Evolutionary conservation across 2,797 vertebrate genomes (phyloP), one percentile per base, ranked within the genome.

Genomic region (Gymnopithys bicolor): DNA sequence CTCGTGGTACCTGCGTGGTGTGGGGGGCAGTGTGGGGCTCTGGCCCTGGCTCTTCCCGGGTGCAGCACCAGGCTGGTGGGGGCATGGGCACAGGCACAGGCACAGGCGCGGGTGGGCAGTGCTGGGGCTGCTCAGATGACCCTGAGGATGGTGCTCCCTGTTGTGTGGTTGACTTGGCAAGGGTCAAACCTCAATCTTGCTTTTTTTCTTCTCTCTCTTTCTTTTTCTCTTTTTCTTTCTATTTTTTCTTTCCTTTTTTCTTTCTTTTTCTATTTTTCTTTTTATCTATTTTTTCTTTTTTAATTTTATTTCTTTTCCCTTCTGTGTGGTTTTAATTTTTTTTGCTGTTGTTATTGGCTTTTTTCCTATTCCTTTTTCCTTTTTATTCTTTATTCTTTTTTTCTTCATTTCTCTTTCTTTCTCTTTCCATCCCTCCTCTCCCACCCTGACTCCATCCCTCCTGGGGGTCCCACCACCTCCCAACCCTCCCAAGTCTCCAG

Each of bases 221-320:
- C 7, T n/a, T 6, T 35, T 60, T 25, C 6, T 45, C 5, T 14
- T 16, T 19, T 8, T 32, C 3, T 8, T 3, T 17, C 2, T 35
- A 1, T 14, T 10, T 6, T 5, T n/a, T 19, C 1, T 21, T 21
- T 19, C 11, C 0, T 1, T 28, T 24, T 9, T 19, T 30, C 0
- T 5, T 7, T 7, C 2, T 11, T 19, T 10, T 6, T 3, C 9
- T 18, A 3, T 16, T 7, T 9, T 1, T 10, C 2, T 15, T 19
- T 12, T 16, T 7, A 8, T 22, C 10, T 43, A 6, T 7, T 24
- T 8, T 33, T 15, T 9, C 13, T 7, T 7, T 22, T 52, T 28
- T 30, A 30, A 52, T 52, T 30, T 30, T 52, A 18, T 52, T 52
- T 30, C 51, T 52, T 15, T 8, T 30, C 17, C 28, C 4, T 22